These are phyloP conservation scores for Diaprepes abbreviatus DNA, from an alignment of 2,888 invertebrate species.

Conservation along the genomic window DNA sequence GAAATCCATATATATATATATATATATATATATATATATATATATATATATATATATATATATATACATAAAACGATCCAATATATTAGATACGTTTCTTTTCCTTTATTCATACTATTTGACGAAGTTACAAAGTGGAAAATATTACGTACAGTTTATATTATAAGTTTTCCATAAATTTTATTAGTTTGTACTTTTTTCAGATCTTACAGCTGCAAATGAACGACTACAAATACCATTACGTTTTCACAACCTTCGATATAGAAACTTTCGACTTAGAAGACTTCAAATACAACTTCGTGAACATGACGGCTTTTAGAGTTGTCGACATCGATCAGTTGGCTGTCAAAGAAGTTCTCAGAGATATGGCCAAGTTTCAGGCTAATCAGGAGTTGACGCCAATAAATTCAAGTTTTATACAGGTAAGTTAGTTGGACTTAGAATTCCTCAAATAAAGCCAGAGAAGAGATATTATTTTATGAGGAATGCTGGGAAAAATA, in stretches of 20 bases:
- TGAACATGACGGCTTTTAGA: constrained; percentile 82
- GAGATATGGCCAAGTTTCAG: constrained; percentile 79
- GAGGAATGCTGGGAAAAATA: no score
- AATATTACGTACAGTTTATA: no score
- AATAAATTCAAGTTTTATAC: constrained; percentile 64
- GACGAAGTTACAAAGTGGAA: no score
- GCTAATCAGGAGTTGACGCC: constrained; percentile 59
- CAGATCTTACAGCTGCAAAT: constrained; percentile 86
- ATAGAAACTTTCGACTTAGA: constrained; percentile 78
- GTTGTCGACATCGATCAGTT: constrained; percentile 79
- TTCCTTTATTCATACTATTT: no score
- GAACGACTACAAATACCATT: constrained; percentile 89
- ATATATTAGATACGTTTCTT: no score
- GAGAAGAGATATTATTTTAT: no score
- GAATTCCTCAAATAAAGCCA: no score
- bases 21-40: no score
- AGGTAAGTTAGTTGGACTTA: constrained; percentile 63
- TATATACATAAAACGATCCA: no score
- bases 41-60: no score
- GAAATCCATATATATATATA: no score
- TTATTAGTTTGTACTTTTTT: constrained; percentile 54
- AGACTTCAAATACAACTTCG: constrained; percentile 82
- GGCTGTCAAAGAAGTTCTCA: constrained; percentile 76
- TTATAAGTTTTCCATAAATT: no score
- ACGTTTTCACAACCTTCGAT: constrained; percentile 81